Evolutionary conservation across 2,888 invertebrate genomes (phyloP).

Genomic region (Nymphalis polychloros): DNA sequence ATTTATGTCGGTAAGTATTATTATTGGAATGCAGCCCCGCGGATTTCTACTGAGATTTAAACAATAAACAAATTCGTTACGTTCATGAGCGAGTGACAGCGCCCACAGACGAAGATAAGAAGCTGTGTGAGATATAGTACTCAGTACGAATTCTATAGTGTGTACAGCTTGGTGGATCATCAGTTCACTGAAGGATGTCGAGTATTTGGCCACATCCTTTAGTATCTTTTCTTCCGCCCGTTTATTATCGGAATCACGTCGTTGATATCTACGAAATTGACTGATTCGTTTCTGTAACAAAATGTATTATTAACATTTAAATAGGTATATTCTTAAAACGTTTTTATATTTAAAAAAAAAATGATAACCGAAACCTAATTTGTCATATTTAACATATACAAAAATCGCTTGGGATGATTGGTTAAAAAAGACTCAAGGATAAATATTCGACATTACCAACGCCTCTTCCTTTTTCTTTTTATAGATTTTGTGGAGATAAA

Average conservation of each 20-base stretch:
- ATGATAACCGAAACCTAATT: background rate
- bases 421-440: background rate
- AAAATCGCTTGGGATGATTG: too few species aligned
- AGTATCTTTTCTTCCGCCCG: conserved; percentile 36
- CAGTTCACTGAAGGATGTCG: conserved; percentile 83
- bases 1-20: too few species aligned
- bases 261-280: conserved; percentile 43
- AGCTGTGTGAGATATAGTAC: conserved; percentile 94
- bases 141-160: conserved; percentile 93
- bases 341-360: background rate
- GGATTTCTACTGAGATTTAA: too few species aligned
- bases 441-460: conserved; percentile 40
- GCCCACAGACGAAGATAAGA: conserved; percentile 95
- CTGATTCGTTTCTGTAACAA: conserved; percentile 44
- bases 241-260: conserved; percentile 38
- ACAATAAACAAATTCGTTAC: conserved; percentile 74
- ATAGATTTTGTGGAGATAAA: conserved; percentile 64
- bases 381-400: too few species aligned
- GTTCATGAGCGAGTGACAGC: conserved; percentile 91
- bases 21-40: too few species aligned
- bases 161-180: conserved; percentile 92
- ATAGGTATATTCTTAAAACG: background rate
- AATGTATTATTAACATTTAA: background rate
- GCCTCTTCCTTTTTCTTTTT: conserved; percentile 43
- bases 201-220: conserved; percentile 43